A percentile compares a stretch with the other conserved stretches of the same genome.
Conservation (phyloP, 2,888 invertebrate species). For the Synergus itoensis region DNA sequence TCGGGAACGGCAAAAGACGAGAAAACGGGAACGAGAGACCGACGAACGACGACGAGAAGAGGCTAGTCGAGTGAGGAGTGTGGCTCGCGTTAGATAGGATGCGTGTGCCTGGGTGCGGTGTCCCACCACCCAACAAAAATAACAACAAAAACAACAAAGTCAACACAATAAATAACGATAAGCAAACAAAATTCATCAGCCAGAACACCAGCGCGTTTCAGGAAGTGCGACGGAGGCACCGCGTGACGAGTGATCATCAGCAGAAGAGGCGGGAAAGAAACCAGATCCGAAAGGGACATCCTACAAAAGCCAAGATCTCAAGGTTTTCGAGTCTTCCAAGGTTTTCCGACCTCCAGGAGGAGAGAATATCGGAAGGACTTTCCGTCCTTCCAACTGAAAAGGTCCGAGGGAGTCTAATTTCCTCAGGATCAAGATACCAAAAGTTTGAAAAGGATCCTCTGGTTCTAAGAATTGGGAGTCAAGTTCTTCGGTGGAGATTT, state of each 20-base stretch:
- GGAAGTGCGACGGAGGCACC: slow-evolving; percentile 22
- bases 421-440: background rate
- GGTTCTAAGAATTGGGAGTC: background rate
- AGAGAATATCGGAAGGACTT: slow-evolving; percentile 39
- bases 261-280: slow-evolving; percentile 41
- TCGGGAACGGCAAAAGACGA: slow-evolving; percentile 64
- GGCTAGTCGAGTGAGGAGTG: slow-evolving; percentile 70
- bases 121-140: slow-evolving; percentile 68
- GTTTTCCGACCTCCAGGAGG: slow-evolving; percentile 10
- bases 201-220: slow-evolving; percentile 30
- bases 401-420: slow-evolving; percentile 44
- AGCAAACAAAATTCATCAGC: slow-evolving; percentile 42
- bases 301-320: slow-evolving; percentile 18
- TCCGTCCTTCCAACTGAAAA: slow-evolving; percentile 36
- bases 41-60: slow-evolving; percentile 44
- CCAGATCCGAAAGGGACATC: slow-evolving; percentile 40
- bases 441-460: background rate
- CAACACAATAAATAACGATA: slow-evolving; percentile 50
- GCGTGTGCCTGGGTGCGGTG: slow-evolving; percentile 77
- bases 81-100: slow-evolving; percentile 76
- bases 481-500: slow-evolving; percentile 20
- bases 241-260: slow-evolving; percentile 37
- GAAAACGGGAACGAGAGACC: slow-evolving; percentile 45
- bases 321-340: background rate
- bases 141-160: slow-evolving; percentile 49